Evolutionary conservation across 1,140 invertebrate genomes (phyloP).

Genomic region (Nixonia krombeini): DNA sequence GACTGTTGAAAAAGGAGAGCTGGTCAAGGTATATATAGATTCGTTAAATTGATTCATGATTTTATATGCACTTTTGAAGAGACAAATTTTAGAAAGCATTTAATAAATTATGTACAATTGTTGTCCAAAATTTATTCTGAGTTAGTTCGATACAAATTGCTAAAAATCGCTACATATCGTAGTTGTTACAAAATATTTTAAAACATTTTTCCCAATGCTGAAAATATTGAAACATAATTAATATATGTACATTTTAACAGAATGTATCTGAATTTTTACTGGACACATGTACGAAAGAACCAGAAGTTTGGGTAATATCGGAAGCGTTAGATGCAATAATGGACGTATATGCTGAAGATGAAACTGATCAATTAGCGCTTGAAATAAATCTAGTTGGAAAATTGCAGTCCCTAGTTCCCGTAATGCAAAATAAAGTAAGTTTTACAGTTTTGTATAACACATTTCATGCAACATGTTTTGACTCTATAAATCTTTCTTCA

Average conservation of each 20-base stretch:
- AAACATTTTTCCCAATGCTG: too few species aligned
- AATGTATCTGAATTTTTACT: slow-evolving; percentile 72
- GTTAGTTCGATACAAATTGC: too few species aligned
- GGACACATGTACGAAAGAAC: slow-evolving; percentile 71
- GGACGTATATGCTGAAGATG: slow-evolving; percentile 84
- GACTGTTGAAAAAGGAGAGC: slow-evolving; percentile 35
- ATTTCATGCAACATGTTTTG: too few species aligned
- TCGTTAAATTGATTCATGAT: too few species aligned
- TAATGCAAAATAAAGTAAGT: slow-evolving; percentile 77
- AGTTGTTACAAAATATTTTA: too few species aligned
- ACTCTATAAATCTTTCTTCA: too few species aligned
- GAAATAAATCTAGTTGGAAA: slow-evolving; percentile 77
- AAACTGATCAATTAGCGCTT: slow-evolving; percentile 76
- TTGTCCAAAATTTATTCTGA: too few species aligned
- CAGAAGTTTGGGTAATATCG: slow-evolving; percentile 78
- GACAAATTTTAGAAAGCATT: slow-evolving; percentile 4
- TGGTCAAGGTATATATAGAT: slow-evolving; percentile 61
- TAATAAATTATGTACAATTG: too few species aligned
- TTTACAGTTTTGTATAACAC: too few species aligned
- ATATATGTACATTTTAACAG: slow-evolving; percentile 45
- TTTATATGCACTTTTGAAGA: slow-evolving; percentile 18
- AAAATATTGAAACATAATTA: too few species aligned
- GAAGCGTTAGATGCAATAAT: slow-evolving; percentile 83
- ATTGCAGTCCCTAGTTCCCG: slow-evolving; percentile 72
- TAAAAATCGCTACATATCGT: too few species aligned